Base-by-base conservation (phyloP, 2,888 invertebrate genomes). In the Eupelmus urozonus region DNA sequence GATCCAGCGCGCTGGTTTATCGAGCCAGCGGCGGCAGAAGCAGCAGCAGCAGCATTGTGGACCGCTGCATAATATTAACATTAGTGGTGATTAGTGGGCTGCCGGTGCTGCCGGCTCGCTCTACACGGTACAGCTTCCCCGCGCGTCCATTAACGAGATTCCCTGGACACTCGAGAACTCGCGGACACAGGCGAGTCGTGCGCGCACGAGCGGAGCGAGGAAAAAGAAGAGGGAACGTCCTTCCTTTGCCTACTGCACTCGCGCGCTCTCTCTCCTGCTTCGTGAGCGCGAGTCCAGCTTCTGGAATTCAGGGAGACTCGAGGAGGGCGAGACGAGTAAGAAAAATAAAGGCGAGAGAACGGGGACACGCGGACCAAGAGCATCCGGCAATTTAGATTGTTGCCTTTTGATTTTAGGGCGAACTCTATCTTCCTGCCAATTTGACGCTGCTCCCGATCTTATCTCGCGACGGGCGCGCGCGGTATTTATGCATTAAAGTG, bases 41-140 rank as follows among this genome's bases (percentile, higher is more conserved):
- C 34, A 42, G 62, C 63, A 51, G 23, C 57, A 25, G 51, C 70
- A 85, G 86, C 85, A 88, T 88, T 88, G 87, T 88, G 85, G 85
- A n/a, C 83, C 81, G 84, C 86, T 86, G 88, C 86, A 88, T 88
- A 88, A 88, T 88, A 88, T 88, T 88, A 88, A 86, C 87, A 88
- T 88, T 88, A 88, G 85, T 81, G 85, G 86, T 88, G 88, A 88
- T 88, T 88, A 88, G 88, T 88, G 87, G 85, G 86, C 84, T 85
- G n/a, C 85, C 85, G 65, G 57, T 51, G 55, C 25, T 25, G 49
- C 79, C 81, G 79, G n/a, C 83, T 83, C 84, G 82, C 45, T 82
- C 82, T 82, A 85, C 84, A 84, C 63, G 63, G 82, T 83, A 84
- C 84, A 84, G 84, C 85, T 85, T 87, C 84, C 85, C n/a, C n/a